Percentiles rank a stretch among this genome's conserved stretches.
These are phyloP conservation scores for Eilema sororculum DNA, from an alignment of 2,888 invertebrate genomes.

Conservation along the genomic window DNA sequence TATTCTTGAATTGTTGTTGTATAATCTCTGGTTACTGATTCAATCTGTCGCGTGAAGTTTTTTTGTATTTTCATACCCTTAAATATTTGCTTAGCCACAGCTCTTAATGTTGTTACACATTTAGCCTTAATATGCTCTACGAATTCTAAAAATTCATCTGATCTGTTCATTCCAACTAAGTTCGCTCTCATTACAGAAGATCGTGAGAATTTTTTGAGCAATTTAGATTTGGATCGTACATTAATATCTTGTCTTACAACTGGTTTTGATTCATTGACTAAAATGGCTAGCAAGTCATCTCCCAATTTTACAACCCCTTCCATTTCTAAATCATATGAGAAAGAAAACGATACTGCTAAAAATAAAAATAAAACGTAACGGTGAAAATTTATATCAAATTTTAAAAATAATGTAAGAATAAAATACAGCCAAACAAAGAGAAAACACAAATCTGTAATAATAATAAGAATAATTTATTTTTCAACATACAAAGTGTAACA, in stretches of 20 bases:
- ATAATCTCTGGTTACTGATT: conserved; percentile 23
- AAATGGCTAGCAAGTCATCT: conserved; percentile 8
- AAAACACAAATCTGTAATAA: too few relatives aligned
- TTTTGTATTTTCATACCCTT: conserved; percentile 18
- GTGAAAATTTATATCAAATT: not conserved
- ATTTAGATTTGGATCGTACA: conserved; percentile 11
- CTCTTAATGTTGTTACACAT: conserved; percentile 14
- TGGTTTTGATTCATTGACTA: not conserved
- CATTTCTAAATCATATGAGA: conserved; percentile 33
- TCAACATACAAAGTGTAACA: too few relatives aligned
- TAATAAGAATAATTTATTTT: too few relatives aligned
- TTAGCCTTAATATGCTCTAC: conserved; percentile 23
- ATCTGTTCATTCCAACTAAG: not conserved
- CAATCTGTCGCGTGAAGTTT: conserved; percentile 11
- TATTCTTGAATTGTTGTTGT: conserved; percentile 24
- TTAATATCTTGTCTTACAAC: not conserved
- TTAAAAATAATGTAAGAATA: too few relatives aligned
- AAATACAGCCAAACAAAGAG: too few relatives aligned
- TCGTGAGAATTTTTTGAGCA: not conserved
- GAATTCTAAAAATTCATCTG: conserved; percentile 14
- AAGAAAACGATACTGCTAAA: conserved; percentile 29
- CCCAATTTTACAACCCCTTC: conserved; percentile 32
- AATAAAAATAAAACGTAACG: not conserved
- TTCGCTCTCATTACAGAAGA: conserved; percentile 11
- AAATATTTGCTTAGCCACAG: conserved; percentile 14